Conservation (phyloP, 2,888 invertebrate genomes). For the Dynastes grantii region DNA sequence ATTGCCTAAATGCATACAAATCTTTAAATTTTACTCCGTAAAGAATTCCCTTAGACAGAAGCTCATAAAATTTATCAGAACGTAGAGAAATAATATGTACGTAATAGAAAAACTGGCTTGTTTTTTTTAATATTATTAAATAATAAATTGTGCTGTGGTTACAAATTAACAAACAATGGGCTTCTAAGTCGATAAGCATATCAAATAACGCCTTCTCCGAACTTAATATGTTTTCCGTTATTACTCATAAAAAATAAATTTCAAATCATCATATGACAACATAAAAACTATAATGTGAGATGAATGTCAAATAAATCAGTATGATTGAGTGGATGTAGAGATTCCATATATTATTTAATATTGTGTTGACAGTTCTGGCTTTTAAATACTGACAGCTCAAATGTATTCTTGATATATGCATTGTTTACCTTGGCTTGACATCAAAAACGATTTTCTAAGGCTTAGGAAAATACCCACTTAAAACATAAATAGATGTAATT, state of each 20-base stretch:
- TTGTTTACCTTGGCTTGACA: slow-evolving; percentile 30
- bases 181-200: slow-evolving; percentile 31
- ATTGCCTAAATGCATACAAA: slow-evolving; percentile 45
- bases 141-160: slow-evolving; percentile 32
- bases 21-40: slow-evolving; percentile 39
- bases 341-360: slow-evolving; percentile 29
- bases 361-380: slow-evolving; percentile 32
- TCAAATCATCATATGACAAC: neutral
- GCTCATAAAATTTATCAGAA: slow-evolving; percentile 44
- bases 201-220: neutral
- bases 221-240: neutral
- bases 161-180: slow-evolving; percentile 35
- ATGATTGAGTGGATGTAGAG: no score
- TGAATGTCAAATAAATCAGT: neutral
- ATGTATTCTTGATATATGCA: slow-evolving; percentile 23
- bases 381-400: neutral
- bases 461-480: no score
- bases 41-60: slow-evolving; percentile 31
- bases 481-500: no score
- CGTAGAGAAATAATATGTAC: slow-evolving; percentile 25
- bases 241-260: no score
- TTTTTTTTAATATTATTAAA: slow-evolving; percentile 29
- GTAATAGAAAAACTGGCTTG: neutral
- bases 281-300: neutral
- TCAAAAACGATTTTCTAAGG: slow-evolving; percentile 7